Evolutionary conservation across 1,140 invertebrate species (phyloP).

Genomic region (Zophobas morio): DNA sequence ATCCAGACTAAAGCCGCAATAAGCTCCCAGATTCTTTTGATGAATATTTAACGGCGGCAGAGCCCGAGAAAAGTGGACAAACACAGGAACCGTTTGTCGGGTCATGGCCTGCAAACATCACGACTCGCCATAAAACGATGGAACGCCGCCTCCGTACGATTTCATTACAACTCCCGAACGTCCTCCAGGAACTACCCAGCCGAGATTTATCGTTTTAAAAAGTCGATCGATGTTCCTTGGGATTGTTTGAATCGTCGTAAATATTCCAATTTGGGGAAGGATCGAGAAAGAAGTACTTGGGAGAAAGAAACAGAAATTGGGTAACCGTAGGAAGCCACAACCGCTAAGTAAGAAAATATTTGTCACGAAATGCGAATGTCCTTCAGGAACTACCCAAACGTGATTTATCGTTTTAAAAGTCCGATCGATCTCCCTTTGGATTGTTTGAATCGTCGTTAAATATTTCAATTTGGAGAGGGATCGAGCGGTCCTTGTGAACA

Average conservation of each 20-base stretch:
- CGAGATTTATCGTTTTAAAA: no score
- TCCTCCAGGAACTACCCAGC: no score
- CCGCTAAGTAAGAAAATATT: no score
- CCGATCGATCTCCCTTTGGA: background rate
- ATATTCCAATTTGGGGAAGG: no score
- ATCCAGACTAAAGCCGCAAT: no score
- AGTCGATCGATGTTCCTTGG: no score
- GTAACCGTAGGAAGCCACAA: no score
- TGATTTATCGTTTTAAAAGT: conserved; percentile 1
- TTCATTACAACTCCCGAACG: conserved; percentile 1
- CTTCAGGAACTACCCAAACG: background rate
- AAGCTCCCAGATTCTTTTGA: background rate
- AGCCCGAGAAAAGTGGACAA: conserved; percentile 6
- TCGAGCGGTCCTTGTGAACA: conserved; percentile 5
- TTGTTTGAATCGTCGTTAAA: background rate
- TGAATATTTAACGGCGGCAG: conserved; percentile 3
- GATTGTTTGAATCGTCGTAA: no score
- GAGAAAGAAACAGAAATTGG: no score
- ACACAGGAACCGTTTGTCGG: background rate
- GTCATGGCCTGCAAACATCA: no score
- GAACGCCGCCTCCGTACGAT: background rate
- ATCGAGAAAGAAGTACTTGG: no score
- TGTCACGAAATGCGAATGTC: no score
- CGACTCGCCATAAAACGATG: background rate
- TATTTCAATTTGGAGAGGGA: background rate